Conservation (phyloP, 2,797 vertebrate genomes). For the Galaxias olidus region DNA sequence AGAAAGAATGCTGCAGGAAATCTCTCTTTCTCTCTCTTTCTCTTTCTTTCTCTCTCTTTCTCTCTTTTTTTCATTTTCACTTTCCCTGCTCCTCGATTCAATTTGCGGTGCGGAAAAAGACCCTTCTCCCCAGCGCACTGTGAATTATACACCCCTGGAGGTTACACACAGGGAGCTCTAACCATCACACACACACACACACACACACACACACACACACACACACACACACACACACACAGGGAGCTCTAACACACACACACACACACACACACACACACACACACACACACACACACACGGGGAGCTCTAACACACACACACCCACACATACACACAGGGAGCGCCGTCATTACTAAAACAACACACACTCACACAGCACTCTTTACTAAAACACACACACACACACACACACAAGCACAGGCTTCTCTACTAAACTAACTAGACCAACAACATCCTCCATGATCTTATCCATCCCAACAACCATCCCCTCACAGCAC, state of each 20-base stretch:
- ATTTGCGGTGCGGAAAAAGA: slow-evolving; percentile 12
- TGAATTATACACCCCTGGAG: slow-evolving; percentile 48
- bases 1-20: slow-evolving; percentile 61
- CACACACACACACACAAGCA: not conserved
- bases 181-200: no score
- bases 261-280: slow-evolving; percentile 14
- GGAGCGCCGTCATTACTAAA: no score
- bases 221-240: no score
- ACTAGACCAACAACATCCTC: not conserved
- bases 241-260: no score
- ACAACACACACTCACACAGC: not conserved
- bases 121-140: slow-evolving; percentile 10
- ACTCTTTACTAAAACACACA: not conserved
- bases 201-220: no score
- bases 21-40: slow-evolving; percentile 44
- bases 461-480: not conserved
- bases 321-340: slow-evolving; percentile 21
- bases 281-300: slow-evolving; percentile 10
- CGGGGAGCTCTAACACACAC: no score
- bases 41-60: slow-evolving; percentile 41
- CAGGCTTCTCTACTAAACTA: not conserved
- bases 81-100: slow-evolving; percentile 32
- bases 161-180: slow-evolving; percentile 46
- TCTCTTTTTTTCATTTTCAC: slow-evolving; percentile 52
- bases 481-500: not conserved